phyloP scores from a whole-genome alignment of 2,797 vertebrate species.

The Varecia variegata region DNA sequence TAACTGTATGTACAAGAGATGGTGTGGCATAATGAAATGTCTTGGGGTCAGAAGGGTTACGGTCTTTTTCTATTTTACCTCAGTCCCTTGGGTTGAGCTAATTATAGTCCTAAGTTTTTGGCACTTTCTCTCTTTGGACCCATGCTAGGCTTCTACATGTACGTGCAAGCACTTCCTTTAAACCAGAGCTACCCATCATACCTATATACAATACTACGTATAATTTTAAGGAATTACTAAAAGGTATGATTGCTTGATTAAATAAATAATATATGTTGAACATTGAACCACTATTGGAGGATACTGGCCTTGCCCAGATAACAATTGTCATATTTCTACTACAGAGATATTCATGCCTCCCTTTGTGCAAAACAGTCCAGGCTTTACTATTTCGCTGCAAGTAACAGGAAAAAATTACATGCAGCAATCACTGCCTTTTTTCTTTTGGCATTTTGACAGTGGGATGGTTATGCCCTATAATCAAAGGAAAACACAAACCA shows the following conservation, averaged over 20 bases:
- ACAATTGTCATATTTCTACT: background rate
- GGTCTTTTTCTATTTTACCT: background rate
- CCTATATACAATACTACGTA: background rate
- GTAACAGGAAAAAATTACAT: slow-evolving; percentile 6
- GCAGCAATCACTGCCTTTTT: slow-evolving; percentile 30
- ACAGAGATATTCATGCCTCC: background rate
- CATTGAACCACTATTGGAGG: background rate
- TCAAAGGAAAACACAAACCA: slow-evolving; percentile 69
- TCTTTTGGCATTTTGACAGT: slow-evolving; percentile 61
- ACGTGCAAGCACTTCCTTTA: background rate
- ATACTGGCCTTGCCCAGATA: background rate
- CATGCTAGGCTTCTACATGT: background rate
- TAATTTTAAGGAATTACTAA: background rate
- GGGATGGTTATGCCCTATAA: slow-evolving; percentile 57
- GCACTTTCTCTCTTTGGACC: background rate
- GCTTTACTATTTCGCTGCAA: slow-evolving; percentile 41
- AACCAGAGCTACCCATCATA: background rate
- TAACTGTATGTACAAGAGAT: background rate
- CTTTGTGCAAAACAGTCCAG: background rate
- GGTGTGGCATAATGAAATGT: background rate
- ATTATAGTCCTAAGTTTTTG: background rate
- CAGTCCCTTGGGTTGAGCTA: background rate
- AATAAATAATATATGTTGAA: background rate
- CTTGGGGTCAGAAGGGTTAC: background rate
- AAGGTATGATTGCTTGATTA: background rate